These are phyloP conservation scores for Tinea semifulvella DNA, from an alignment of 2,888 invertebrate species.

Conservation along the genomic window DNA sequence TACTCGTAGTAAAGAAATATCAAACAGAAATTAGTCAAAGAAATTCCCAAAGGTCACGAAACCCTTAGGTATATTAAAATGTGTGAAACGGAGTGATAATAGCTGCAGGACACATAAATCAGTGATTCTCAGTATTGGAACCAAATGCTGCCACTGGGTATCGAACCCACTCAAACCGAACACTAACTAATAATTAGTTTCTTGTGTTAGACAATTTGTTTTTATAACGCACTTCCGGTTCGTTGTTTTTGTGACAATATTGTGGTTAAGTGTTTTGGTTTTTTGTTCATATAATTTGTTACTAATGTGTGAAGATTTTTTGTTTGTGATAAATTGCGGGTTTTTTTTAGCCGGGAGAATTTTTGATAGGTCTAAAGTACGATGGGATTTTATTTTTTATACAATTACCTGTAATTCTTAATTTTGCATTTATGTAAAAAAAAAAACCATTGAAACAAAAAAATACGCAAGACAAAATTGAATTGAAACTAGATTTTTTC, in stretches of 20 bases:
- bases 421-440: too few species aligned
- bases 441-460: too few species aligned
- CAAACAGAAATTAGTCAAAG: too few species aligned
- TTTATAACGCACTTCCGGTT: conserved; percentile 38
- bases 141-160: background rate
- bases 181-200: conserved; percentile 48
- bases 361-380: too few species aligned
- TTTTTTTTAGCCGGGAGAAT: too few species aligned
- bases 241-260: background rate
- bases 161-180: background rate
- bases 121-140: conserved; percentile 5
- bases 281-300: conserved; percentile 3
- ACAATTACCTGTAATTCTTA: too few species aligned
- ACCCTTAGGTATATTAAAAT: conserved; percentile 3
- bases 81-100: conserved; percentile 1
- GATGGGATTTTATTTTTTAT: too few species aligned
- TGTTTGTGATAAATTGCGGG: background rate
- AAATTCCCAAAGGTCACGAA: too few species aligned
- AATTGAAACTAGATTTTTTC: too few species aligned
- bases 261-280: background rate
- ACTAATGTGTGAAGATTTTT: background rate
- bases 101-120: conserved; percentile 11
- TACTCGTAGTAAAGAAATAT: too few species aligned
- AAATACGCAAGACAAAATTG: too few species aligned
- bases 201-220: conserved; percentile 57